These are phyloP conservation scores for Melinaea marsaeus DNA, from an alignment of 2,888 invertebrate genomes.

Conservation along the genomic window DNA sequence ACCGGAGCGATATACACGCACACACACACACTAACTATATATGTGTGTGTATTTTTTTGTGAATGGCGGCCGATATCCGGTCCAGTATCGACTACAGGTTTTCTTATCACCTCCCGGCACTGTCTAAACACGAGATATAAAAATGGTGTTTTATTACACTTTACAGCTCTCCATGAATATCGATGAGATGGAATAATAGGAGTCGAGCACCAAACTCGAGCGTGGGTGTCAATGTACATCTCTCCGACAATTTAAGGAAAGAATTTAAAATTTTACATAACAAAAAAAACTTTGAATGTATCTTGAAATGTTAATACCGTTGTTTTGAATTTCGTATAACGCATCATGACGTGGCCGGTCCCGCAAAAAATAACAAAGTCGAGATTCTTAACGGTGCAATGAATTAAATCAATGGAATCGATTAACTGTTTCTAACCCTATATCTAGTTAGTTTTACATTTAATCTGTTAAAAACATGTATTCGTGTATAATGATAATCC, in stretches of 20 bases:
- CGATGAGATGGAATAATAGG: slow-evolving; percentile 66
- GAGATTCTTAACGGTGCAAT: slow-evolving; percentile 60
- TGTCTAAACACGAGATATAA: slow-evolving; percentile 76
- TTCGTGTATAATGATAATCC: no score
- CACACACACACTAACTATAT: slow-evolving; percentile 32
- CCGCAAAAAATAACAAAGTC: slow-evolving; percentile 61
- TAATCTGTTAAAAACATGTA: not conserved
- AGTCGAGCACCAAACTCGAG: slow-evolving; percentile 48
- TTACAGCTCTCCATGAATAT: slow-evolving; percentile 70
- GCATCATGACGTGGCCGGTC: slow-evolving; percentile 53
- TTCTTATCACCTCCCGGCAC: slow-evolving; percentile 74
- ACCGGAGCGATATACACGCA: slow-evolving; percentile 44
- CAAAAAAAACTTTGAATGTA: slow-evolving; percentile 56
- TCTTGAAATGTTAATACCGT: slow-evolving; percentile 59
- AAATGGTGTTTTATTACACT: slow-evolving; percentile 75
- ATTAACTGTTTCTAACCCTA: no score
- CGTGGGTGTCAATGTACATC: slow-evolving; percentile 69
- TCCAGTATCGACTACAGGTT: slow-evolving; percentile 70
- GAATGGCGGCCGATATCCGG: slow-evolving; percentile 76
- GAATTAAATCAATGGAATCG: slow-evolving; percentile 54
- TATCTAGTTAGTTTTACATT: no score
- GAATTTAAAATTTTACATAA: slow-evolving; percentile 59
- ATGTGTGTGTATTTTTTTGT: slow-evolving; percentile 65
- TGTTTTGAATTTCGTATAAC: slow-evolving; percentile 55
- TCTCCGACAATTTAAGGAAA: slow-evolving; percentile 55